Evolutionary conservation across 2,113 vertebrate species (phyloP).

Genomic region (Xenopus laevis): DNA sequence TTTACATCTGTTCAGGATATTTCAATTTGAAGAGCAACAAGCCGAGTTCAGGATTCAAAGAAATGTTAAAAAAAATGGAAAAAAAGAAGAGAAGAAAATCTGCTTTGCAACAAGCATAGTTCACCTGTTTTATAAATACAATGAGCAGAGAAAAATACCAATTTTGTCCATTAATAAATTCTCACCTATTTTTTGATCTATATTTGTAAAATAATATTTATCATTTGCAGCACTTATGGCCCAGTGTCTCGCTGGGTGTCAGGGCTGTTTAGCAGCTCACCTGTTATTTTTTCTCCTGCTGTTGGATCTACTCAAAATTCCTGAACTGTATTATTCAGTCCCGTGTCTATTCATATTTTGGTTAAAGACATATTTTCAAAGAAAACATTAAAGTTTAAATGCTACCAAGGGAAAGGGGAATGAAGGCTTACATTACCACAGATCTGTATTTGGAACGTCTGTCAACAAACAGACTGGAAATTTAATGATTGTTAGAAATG

Average conservation of each 20-base stretch:
- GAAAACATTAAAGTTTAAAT: slow-evolving; percentile 1
- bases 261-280: slow-evolving; percentile 12
- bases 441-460: slow-evolving; percentile 3
- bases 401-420: slow-evolving; percentile 23
- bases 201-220: slow-evolving; percentile 17
- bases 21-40: slow-evolving; percentile 94
- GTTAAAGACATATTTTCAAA: neutral
- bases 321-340: neutral
- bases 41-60: slow-evolving; percentile 86
- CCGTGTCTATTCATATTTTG: neutral
- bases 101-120: slow-evolving; percentile 49
- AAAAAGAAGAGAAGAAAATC: slow-evolving; percentile 34
- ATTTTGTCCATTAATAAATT: slow-evolving; percentile 23
- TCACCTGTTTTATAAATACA: slow-evolving; percentile 47
- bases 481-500: neutral
- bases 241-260: neutral
- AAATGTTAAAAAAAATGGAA: slow-evolving; percentile 54
- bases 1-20: slow-evolving; percentile 98
- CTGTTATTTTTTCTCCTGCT: slow-evolving; percentile 23
- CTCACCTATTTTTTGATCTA: slow-evolving; percentile 10
- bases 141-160: slow-evolving; percentile 16
- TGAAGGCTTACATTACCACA: neutral
- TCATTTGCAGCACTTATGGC: fast-evolving
- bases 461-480: neutral
- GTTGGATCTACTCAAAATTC: neutral